Evolutionary conservation across 2,113 vertebrate genomes (phyloP).

Genomic region (Gymnocephalus cernua): DNA sequence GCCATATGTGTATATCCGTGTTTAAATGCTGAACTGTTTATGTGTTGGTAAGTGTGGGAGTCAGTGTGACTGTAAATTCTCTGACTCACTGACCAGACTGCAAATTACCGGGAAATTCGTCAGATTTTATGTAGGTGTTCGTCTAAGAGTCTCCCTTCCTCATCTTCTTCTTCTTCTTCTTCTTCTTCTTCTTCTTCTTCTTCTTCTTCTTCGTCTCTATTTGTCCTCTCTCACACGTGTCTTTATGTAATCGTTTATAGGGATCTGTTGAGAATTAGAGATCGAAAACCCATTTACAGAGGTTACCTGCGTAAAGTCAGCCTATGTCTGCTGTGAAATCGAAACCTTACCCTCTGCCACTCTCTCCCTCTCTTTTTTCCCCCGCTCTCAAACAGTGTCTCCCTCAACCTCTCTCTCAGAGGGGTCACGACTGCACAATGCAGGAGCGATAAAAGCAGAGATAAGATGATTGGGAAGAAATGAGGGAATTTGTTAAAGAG

Average conservation of each 20-base stretch:
- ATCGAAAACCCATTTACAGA: slow-evolving; percentile 85
- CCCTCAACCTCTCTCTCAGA: slow-evolving; percentile 23
- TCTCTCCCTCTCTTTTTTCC: slow-evolving; percentile 20
- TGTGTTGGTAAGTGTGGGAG: slow-evolving; percentile 45
- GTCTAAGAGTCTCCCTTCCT: slow-evolving; percentile 6
- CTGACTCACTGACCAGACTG: slow-evolving; percentile 46
- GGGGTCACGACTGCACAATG: slow-evolving; percentile 57
- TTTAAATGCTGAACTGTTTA: slow-evolving; percentile 50
- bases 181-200: background rate
- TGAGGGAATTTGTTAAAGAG: slow-evolving; percentile 66
- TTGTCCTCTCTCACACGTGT: slow-evolving; percentile 28
- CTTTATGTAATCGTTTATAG: slow-evolving; percentile 70
- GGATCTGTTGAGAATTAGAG: slow-evolving; percentile 83
- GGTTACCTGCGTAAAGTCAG: slow-evolving; percentile 78
- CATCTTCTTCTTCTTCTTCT: background rate
- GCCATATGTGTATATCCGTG: slow-evolving; percentile 44
- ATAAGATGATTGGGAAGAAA: slow-evolving; percentile 71
- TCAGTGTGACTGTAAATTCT: slow-evolving; percentile 36
- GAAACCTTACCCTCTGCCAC: slow-evolving; percentile 76
- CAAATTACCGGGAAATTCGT: slow-evolving; percentile 42
- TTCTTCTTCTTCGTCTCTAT: background rate
- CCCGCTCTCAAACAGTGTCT: slow-evolving; percentile 21
- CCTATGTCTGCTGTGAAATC: slow-evolving; percentile 82
- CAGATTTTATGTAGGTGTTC: slow-evolving; percentile 43
- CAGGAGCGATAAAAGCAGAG: slow-evolving; percentile 56